phyloP scores from a whole-genome alignment of 2,797 vertebrate genomes.

The Sebastiscus albofasciatus region DNA sequence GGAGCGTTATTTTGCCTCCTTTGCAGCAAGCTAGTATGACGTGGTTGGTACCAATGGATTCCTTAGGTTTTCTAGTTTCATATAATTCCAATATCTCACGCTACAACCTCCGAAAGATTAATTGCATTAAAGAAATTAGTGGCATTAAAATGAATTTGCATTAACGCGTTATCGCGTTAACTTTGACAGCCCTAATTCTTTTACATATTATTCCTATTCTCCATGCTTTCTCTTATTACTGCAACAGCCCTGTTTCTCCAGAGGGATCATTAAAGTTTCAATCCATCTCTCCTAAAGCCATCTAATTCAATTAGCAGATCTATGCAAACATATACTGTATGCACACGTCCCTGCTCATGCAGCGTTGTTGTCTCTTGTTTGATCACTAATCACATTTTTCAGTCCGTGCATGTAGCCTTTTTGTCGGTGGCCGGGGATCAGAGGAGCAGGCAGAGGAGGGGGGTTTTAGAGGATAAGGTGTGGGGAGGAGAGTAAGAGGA shows the following conservation, averaged over 20 bases:
- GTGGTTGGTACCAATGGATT: too few species aligned
- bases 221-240: background rate
- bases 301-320: slow-evolving; percentile 34
- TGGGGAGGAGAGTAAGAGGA: slow-evolving; percentile 44
- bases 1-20: too few species aligned
- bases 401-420: background rate
- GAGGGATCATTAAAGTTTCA: slow-evolving; percentile 21
- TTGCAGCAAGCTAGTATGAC: too few species aligned
- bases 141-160: too few species aligned
- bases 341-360: background rate
- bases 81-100: too few species aligned
- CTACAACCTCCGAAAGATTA: too few species aligned
- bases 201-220: background rate
- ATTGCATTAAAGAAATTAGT: too few species aligned
- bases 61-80: too few species aligned
- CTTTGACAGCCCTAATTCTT: too few species aligned
- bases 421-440: slow-evolving; percentile 30
- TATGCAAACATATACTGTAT: slow-evolving; percentile 11
- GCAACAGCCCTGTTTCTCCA: background rate
- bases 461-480: slow-evolving; percentile 38
- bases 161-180: too few species aligned
- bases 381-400: slow-evolving; percentile 9
- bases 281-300: slow-evolving; percentile 12
- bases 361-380: background rate
- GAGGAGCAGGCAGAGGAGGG: slow-evolving; percentile 16